Evolutionary conservation across 2,888 invertebrate genomes (phyloP), one percentile per base, ranked within the genome.

Genomic region (Spodoptera littoralis): DNA sequence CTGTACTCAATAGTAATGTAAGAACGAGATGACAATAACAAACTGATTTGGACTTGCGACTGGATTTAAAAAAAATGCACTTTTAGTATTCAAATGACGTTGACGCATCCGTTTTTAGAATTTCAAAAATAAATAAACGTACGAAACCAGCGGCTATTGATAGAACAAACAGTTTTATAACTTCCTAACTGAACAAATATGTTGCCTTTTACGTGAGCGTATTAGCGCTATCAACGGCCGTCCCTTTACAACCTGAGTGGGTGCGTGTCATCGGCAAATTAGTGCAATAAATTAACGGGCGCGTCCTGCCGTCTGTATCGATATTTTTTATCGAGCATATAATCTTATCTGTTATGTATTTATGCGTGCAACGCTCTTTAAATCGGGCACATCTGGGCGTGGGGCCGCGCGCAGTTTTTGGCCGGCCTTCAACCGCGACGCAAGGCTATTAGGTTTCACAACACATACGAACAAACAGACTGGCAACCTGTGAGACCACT

Each of bases 1-100:
- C 88, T 58, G 68, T 54, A 48, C 43, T 47, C 56, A 61, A 71
- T 65, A 65, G 58, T 47, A 44, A 68, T 45, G 77, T 60, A 51
- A 69, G 84, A 91, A 68, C 80, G 82, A 79, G 92, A 92, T 60
- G 58, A 76, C 80, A 57, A 76, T 61, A 84, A 54, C 68, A 73
- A 80, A 82, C 71, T 74, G 75, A 86, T 82, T 76, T 71, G 68
- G 66, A 47, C 70, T 81, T 79, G 77, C 76, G 79, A 73, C 84
- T 84, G 66, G 58, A 61, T 90, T 89, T 86, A 83, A 86, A 83
- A 81, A 81, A 79, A 85, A 88, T 86, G 88, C 89, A 90, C 84
- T 91, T 92, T 93, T 92, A 89, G 90, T 92, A 93, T 93, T 93
- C 90, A 91, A 92, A 92, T 91, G 89, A 90, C 90, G 92, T 85